Base-by-base conservation (phyloP, 1,140 invertebrate genomes). In the Drosophila yakuba region DNA sequence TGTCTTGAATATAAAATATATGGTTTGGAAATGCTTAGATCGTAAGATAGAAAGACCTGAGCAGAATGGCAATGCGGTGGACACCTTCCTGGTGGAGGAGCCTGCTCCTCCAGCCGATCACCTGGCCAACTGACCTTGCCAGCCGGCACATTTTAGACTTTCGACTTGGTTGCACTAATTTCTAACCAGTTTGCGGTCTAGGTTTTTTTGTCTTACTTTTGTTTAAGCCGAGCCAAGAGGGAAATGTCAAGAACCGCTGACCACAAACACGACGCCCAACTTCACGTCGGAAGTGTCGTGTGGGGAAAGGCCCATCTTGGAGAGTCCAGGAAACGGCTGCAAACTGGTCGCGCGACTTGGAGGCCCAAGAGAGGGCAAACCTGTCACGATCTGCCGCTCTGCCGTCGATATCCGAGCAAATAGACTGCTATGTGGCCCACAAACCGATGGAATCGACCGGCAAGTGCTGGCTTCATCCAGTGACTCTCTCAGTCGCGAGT, bases 221-320 rank as follows among this genome's bases (percentile, higher is more conserved):
- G 48, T 47, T 20, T 25, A 41, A 67, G 38, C 51, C 36, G 45
- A 38, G 45, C 28, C 15, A 15, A 56, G 3, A 41, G 10, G 20
- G 57, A 71, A 57, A 57, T 71, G 64, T 41, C 43, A 57, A 48
- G 68, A 71, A 69, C 50, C 64, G 20, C n/a, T 58, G 51, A 69
- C 20, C 43, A 23, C 35, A 64, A 68, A 25, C 43, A 36, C 15
- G 23, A 14, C 12, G 44, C 44, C 12, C 14, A 11, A 5, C 12
- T n/a, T 5, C 12, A 11, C 15, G 47, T 45, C 64, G 64, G 68
- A 71, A 71, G 68, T 57, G 66, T 17, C 52, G 15, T 0, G 7
- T 32, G 43, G 64, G 68, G 68, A 71, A 71, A 71, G 68, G 38
- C 52, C 68, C 68, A 71, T 71, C 64, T 68, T 58, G 68, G 64